These are phyloP conservation scores for Fratercula arctica DNA, from an alignment of 2,797 vertebrate species.

Conservation along the genomic window DNA sequence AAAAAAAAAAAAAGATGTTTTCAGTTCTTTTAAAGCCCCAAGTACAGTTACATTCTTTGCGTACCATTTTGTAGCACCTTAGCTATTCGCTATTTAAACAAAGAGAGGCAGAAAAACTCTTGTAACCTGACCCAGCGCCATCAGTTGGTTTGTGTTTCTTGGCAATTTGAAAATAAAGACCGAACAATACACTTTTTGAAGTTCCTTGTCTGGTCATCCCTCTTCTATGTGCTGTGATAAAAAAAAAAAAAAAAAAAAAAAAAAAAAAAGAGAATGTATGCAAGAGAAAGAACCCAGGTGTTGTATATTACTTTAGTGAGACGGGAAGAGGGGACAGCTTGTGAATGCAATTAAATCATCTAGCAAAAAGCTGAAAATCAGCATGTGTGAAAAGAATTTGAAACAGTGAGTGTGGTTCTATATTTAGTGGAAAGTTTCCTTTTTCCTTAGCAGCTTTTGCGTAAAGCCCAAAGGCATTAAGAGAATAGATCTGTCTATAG, in stretches of 20 bases:
- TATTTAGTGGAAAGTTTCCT: constrained; percentile 18
- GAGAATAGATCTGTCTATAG: background rate
- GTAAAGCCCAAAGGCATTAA: background rate
- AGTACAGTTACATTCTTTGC: background rate
- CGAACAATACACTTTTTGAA: background rate
- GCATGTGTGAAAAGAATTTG: background rate
- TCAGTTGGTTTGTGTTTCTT: background rate
- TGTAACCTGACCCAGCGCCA: background rate
- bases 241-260: background rate
- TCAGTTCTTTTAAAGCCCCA: background rate
- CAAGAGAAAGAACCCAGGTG: background rate
- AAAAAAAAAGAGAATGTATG: background rate
- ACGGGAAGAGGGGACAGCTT: background rate
- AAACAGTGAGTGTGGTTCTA: background rate
- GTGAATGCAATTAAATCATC: background rate
- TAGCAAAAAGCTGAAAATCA: background rate
- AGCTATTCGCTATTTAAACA: background rate
- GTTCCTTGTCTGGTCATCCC: background rate
- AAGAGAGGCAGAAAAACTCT: background rate
- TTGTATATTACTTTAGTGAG: background rate
- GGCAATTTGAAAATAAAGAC: background rate
- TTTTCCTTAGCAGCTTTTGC: background rate
- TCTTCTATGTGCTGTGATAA: background rate
- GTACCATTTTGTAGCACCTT: background rate
- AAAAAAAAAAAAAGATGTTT: background rate